Conservation (phyloP, 2,797 vertebrate genomes). For the Tiaroga cobitis region DNA sequence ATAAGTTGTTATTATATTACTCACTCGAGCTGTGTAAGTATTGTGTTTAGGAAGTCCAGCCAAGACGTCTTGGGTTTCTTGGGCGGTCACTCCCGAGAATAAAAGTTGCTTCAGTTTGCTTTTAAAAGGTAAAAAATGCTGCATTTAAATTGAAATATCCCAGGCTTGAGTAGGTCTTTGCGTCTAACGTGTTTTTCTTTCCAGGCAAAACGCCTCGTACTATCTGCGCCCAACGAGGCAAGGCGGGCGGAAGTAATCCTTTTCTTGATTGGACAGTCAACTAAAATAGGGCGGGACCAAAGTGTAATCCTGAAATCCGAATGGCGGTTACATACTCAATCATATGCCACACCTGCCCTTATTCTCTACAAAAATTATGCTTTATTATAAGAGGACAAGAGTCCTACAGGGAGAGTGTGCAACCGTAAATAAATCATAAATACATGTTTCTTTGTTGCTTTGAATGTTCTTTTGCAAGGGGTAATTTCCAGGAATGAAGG, state of each 20-base stretch:
- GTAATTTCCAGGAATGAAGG: not conserved
- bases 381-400: constrained; percentile 33
- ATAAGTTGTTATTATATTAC: constrained; percentile 38
- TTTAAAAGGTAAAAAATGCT: not conserved
- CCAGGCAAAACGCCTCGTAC: constrained; percentile 62
- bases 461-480: not conserved
- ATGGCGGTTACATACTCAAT: constrained; percentile 48
- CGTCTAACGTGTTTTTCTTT: constrained; percentile 17
- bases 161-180: not conserved
- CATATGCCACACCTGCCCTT: constrained; percentile 57
- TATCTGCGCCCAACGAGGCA: constrained; percentile 54
- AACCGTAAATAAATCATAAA: not conserved
- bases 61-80: constrained; percentile 30
- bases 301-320: not conserved
- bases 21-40: constrained; percentile 38
- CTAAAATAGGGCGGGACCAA: constrained; percentile 50
- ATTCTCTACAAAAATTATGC: constrained; percentile 17
- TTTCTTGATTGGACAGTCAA: constrained; percentile 53
- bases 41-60: constrained; percentile 41
- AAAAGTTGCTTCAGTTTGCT: not conserved
- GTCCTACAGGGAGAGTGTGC: not conserved
- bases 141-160: not conserved
- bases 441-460: not conserved
- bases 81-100: not conserved
- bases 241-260: constrained; percentile 52